phyloP scores from a whole-genome alignment of 2,797 vertebrate species.

The Lacerta agilis region DNA sequence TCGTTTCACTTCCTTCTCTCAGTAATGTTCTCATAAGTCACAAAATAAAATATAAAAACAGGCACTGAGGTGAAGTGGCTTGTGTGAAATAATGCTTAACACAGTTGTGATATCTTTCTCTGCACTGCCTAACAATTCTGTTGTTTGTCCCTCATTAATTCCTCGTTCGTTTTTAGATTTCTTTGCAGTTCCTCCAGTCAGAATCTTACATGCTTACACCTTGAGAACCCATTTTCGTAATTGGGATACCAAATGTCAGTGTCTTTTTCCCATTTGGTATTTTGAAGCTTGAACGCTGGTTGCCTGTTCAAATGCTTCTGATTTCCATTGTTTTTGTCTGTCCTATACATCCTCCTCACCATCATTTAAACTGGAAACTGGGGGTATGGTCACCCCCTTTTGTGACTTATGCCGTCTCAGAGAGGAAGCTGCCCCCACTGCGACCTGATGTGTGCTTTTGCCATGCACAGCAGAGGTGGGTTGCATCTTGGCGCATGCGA shows the following conservation, averaged over 20 bases:
- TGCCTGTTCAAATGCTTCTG: background rate
- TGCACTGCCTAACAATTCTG: background rate
- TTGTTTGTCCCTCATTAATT: background rate
- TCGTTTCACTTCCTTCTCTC: background rate
- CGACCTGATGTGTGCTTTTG: background rate
- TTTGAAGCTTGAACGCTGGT: background rate
- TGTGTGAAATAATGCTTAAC: background rate
- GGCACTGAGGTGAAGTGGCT: background rate
- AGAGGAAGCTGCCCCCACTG: background rate
- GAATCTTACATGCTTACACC: background rate
- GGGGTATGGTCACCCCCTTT: background rate
- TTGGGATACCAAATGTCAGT: conserved; percentile 3
- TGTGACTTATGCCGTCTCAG: background rate
- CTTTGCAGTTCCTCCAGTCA: background rate
- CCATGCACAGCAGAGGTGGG: too few species aligned
- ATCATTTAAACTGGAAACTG: background rate
- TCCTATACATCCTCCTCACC: too few species aligned
- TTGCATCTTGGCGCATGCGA: too few species aligned
- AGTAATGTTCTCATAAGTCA: background rate
- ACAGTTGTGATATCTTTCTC: background rate
- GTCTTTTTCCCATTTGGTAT: background rate
- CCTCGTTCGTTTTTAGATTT: conserved; percentile 13
- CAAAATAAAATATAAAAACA: background rate
- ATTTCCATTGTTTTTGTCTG: background rate
- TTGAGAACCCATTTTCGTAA: background rate